phyloP scores from a whole-genome alignment of 2,797 vertebrate genomes.

The Myotis findleyi region DNA sequence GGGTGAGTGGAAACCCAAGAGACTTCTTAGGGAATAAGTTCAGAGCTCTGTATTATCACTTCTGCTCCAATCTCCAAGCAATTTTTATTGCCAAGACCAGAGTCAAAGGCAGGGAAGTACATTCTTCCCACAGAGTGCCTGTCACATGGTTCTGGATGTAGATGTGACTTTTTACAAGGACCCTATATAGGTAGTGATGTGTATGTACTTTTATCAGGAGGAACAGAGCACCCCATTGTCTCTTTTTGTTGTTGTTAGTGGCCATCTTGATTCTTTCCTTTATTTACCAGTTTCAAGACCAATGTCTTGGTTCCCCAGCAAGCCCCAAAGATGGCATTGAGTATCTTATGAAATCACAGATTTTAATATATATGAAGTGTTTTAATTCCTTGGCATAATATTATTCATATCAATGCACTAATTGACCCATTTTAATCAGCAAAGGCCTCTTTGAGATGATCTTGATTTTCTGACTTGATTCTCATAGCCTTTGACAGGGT shows the following conservation, averaged over 20 bases:
- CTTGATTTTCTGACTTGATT: not conserved
- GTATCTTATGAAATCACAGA: not conserved
- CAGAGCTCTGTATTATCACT: not conserved
- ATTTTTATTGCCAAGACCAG: not conserved
- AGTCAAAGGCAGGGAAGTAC: not conserved
- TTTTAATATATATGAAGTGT: not conserved
- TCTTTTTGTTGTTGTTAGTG: not conserved
- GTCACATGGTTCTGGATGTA: not conserved
- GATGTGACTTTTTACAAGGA: not conserved
- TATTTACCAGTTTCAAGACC: not conserved
- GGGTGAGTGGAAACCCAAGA: not conserved
- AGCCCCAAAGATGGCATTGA: not conserved
- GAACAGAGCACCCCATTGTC: not conserved
- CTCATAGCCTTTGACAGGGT: not conserved
- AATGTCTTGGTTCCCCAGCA: not conserved
- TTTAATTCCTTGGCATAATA: conserved; percentile 7
- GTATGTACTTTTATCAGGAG: not conserved
- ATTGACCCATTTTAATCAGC: not conserved
- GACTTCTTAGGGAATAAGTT: not conserved
- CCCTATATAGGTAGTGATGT: not conserved
- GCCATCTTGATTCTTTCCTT: not conserved
- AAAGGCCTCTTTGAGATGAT: not conserved
- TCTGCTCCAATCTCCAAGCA: not conserved
- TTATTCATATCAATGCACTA: not conserved
- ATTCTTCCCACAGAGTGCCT: not conserved